Conservation (phyloP, 2,888 invertebrate species). For the Lacanobia wlatinum region DNA sequence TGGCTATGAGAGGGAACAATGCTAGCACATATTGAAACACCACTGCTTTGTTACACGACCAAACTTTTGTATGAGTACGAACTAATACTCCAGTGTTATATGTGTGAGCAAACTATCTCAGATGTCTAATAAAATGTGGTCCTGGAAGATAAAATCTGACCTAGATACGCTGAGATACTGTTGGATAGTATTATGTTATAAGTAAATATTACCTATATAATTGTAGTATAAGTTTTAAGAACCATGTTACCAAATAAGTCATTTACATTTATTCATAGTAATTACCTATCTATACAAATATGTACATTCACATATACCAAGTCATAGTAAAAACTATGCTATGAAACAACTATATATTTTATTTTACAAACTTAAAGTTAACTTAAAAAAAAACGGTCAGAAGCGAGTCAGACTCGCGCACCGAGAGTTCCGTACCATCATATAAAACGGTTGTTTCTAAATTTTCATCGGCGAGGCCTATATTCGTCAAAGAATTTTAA, state of each 20-base stretch:
- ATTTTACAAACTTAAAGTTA: neutral
- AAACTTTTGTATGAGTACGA: constrained; percentile 25
- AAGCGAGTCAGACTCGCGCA: too few relatives aligned
- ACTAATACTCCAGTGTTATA: constrained; percentile 15
- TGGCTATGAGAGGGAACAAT: constrained; percentile 93
- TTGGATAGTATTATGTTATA: neutral
- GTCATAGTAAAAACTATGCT: too few relatives aligned
- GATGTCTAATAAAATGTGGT: neutral
- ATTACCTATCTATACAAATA: neutral
- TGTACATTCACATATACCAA: too few relatives aligned
- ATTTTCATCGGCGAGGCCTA: too few relatives aligned
- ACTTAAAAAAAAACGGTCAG: too few relatives aligned
- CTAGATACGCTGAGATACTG: constrained; percentile 8
- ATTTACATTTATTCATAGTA: constrained; percentile 9
- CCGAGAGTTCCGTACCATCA: too few relatives aligned
- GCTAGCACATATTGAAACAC: constrained; percentile 83
- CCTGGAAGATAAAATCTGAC: constrained; percentile 13
- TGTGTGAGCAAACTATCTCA: constrained; percentile 16
- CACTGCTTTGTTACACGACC: constrained; percentile 24
- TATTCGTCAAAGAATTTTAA: too few relatives aligned
- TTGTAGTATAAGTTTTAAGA: neutral
- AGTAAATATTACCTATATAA: neutral
- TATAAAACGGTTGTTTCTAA: too few relatives aligned
- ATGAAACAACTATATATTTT: neutral
- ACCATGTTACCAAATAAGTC: neutral